phyloP scores from a whole-genome alignment of 2,888 invertebrate genomes.

The Notodonta ziczac region DNA sequence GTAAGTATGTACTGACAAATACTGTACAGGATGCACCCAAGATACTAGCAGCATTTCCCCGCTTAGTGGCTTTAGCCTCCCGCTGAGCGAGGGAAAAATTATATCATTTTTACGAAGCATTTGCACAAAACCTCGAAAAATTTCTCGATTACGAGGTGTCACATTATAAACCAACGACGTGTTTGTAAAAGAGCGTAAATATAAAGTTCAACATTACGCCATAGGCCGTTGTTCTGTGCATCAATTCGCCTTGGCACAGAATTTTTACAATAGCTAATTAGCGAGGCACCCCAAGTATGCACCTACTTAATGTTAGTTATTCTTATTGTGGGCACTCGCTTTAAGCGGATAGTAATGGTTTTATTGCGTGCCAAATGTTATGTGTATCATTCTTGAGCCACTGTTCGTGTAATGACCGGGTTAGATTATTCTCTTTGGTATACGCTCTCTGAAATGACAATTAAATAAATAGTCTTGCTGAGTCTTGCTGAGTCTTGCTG shows the following conservation, averaged over 20 bases:
- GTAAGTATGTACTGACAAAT: no score
- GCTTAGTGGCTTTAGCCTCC: no score
- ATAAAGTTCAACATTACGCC: conserved; percentile 43
- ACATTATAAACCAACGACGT: not conserved
- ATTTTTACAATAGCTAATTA: conserved; percentile 62
- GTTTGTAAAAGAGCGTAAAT: conserved; percentile 8
- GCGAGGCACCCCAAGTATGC: conserved; percentile 31
- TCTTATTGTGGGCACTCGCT: conserved; percentile 9
- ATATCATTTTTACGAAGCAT: not conserved
- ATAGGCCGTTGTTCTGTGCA: conserved; percentile 26
- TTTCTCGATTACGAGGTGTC: conserved; percentile 2
- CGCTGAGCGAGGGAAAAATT: not conserved
- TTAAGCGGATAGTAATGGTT: conserved; percentile 6
- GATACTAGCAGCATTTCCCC: no score
- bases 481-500: no score
- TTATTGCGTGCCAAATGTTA: conserved; percentile 5
- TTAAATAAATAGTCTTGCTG: no score
- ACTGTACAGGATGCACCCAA: no score
- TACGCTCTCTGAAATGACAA: no score
- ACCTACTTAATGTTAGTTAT: conserved; percentile 26
- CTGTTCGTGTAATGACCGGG: no score
- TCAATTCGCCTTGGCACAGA: conserved; percentile 56
- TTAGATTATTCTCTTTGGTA: no score
- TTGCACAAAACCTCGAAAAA: not conserved
- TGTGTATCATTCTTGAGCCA: not conserved